Conservation (phyloP, 2,888 invertebrate genomes). For the Drosophila villosipedis region DNA sequence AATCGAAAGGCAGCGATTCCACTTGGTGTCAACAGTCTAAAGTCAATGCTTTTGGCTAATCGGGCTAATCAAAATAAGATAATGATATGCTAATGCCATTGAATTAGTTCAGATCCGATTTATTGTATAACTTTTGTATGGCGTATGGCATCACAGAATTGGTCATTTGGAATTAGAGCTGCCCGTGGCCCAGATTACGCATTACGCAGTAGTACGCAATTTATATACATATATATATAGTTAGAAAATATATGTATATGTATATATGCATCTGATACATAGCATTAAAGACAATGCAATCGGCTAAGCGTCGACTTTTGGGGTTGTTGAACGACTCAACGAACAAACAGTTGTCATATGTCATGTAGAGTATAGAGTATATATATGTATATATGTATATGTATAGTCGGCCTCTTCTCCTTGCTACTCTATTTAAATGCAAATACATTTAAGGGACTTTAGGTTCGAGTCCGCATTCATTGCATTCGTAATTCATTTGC, state of each 20-base stretch:
- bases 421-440: conserved; percentile 20
- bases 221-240: neutral
- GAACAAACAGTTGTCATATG: neutral
- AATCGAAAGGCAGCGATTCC: neutral
- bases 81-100: conserved; percentile 49
- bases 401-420: neutral
- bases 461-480: conserved; percentile 18
- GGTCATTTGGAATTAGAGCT: conserved; percentile 33
- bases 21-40: neutral
- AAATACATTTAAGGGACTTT: conserved; percentile 13
- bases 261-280: neutral
- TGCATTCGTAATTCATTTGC: conserved; percentile 15
- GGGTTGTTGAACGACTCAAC: conserved; percentile 42
- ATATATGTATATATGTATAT: neutral
- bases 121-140: conserved; percentile 8
- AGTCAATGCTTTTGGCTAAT: conserved; percentile 21
- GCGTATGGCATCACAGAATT: conserved; percentile 7
- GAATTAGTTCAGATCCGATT: conserved; percentile 18
- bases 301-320: conserved; percentile 17
- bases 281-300: neutral
- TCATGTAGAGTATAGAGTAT: neutral
- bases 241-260: neutral
- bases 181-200: conserved; percentile 32
- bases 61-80: neutral
- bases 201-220: neutral